These are phyloP conservation scores for Ellobium chinense DNA, from an alignment of 2,888 invertebrate species.

Conservation along the genomic window DNA sequence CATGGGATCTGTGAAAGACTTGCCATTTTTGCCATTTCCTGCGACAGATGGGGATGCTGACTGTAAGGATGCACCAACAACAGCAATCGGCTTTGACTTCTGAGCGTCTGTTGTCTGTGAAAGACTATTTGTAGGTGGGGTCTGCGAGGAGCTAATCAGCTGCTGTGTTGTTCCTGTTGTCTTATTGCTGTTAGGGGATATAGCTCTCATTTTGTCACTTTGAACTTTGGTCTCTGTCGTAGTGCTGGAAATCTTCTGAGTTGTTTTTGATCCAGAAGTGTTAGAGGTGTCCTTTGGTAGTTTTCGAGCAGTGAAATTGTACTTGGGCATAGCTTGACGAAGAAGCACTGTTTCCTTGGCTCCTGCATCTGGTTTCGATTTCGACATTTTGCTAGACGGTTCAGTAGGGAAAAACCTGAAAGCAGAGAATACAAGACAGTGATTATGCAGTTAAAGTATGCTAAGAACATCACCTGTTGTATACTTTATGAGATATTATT, in stretches of 20 bases:
- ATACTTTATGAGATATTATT: too few species aligned
- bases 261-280: neutral
- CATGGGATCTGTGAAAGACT: neutral
- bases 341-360: constrained; percentile 61
- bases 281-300: constrained; percentile 49
- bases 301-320: constrained; percentile 61
- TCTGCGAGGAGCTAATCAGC: neutral
- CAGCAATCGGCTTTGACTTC: constrained; percentile 28
- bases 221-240: neutral
- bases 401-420: too few species aligned
- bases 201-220: neutral
- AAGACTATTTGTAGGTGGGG: neutral
- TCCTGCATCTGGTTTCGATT: constrained; percentile 4
- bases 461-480: too few species aligned
- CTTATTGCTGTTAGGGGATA: neutral
- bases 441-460: too few species aligned
- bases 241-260: neutral
- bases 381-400: neutral
- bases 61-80: constrained; percentile 30
- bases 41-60: neutral
- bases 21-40: neutral
- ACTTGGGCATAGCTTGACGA: constrained; percentile 66
- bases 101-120: neutral
- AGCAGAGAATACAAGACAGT: too few species aligned
- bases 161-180: neutral